phyloP scores from a whole-genome alignment of 2,888 invertebrate species.

The Galeruca laticollis region DNA sequence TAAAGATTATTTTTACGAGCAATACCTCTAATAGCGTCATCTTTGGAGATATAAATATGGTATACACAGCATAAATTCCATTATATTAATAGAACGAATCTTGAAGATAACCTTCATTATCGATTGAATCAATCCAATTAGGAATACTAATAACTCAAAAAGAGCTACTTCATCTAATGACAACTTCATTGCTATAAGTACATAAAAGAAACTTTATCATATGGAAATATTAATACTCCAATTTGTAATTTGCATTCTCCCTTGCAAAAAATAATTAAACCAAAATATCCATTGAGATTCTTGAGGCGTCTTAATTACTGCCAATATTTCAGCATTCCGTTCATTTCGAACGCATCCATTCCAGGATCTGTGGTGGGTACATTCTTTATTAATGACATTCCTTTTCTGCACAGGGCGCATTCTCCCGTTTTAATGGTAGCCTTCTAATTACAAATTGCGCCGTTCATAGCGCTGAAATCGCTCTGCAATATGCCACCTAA shows the following conservation, averaged over 20 bases:
- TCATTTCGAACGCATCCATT: constrained; percentile 43
- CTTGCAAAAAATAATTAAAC: constrained; percentile 13
- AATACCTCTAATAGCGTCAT: no score
- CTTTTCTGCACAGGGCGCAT: constrained; percentile 52
- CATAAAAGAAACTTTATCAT: no score
- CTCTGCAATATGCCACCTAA: constrained; percentile 66
- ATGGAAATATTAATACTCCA: not conserved
- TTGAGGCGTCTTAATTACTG: constrained; percentile 50
- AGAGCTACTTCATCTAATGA: no score
- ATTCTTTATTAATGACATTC: constrained; percentile 65
- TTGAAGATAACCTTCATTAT: no score
- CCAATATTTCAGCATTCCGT: constrained; percentile 51
- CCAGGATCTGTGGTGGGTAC: constrained; percentile 57
- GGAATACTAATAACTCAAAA: no score
- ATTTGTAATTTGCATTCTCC: not conserved
- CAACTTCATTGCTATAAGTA: no score
- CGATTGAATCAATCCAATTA: no score
- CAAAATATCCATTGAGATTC: constrained; percentile 15
- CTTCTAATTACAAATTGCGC: constrained; percentile 64
- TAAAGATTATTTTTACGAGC: no score
- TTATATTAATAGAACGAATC: no score
- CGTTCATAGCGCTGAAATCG: constrained; percentile 62
- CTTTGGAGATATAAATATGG: no score
- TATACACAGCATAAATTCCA: no score
- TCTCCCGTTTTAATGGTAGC: constrained; percentile 51